Percentiles rank a stretch among this genome's conserved stretches.
Conservation (phyloP, 2,113 vertebrate species). For the Colistium nudipinnis region DNA sequence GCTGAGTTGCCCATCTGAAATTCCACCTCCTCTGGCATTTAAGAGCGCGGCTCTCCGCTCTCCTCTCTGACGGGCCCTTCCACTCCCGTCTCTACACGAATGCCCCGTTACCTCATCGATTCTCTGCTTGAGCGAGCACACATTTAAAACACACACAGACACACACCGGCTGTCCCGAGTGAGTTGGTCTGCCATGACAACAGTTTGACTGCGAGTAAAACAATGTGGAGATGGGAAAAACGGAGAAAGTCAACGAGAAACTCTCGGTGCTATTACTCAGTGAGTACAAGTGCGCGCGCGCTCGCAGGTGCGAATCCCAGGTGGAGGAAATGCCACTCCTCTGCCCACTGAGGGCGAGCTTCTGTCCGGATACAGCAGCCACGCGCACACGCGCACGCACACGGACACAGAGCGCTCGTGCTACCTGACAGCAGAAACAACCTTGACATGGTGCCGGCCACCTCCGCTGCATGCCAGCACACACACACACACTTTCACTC, state of each 20-base stretch:
- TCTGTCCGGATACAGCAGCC: conserved; percentile 63
- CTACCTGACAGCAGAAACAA: conserved; percentile 80
- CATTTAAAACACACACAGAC: conserved; percentile 15
- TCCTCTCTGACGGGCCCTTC: conserved; percentile 56
- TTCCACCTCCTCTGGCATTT: conserved; percentile 80
- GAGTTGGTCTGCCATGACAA: conserved; percentile 26
- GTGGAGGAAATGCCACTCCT: conserved; percentile 53
- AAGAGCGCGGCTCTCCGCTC: conserved; percentile 64
- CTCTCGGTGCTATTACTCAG: background rate
- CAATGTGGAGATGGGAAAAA: conserved; percentile 28
- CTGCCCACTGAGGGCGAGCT: conserved; percentile 58
- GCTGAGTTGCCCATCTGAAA: conserved; percentile 79
- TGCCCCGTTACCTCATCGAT: conserved; percentile 52
- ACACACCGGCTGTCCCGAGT: conserved; percentile 6
- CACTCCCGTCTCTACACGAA: conserved; percentile 38
- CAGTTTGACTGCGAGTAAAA: conserved; percentile 45
- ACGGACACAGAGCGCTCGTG: conserved; percentile 45
- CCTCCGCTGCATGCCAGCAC: conserved; percentile 70
- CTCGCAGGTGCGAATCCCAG: conserved; percentile 30
- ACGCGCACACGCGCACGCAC: conserved; percentile 21
- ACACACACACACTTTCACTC: conserved; percentile 36
- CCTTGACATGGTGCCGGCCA: conserved; percentile 75
- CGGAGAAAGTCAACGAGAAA: conserved; percentile 32
- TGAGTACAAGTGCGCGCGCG: background rate
- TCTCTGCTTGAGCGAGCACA: conserved; percentile 51